Evolutionary conservation across 2,113 vertebrate genomes (phyloP), one percentile per base, ranked within the genome.

Genomic region (Malurus cyaneus): DNA sequence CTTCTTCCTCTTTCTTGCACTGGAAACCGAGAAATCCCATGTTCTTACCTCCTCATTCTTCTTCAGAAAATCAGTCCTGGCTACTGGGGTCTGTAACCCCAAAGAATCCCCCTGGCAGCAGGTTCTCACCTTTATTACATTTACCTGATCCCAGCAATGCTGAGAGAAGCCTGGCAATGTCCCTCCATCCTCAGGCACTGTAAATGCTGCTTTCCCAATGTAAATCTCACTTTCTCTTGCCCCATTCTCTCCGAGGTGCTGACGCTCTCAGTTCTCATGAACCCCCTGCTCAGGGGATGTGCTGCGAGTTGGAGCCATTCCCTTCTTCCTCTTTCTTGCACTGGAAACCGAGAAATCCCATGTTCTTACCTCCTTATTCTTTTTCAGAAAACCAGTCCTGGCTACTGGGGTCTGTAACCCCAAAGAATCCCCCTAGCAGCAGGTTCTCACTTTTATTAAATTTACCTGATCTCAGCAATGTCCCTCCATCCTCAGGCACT

Each of bases 231-330:
- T 42, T 17, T 1, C 9, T 39, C 1, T 28, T 36, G 36, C 36
- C 36, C 36, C 36, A 32, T 65, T 88, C 28, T 74, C 56, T 9
- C 71, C 42, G 25, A 83, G 88, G 79, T 14, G 88, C 49, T 98
- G 92, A n/a, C 96, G 14, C 88, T 98, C 93, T 83, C 89, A 4
- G n/a, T 98, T 91, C 97, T 98, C 92, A 46, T 97, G 86, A 98
- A 90, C 56, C 98, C 99, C 0, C 42, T 96, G 64, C 86, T 99
- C 93, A 96, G 80, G 96, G 97, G 96, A 6, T 2, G 50, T 23
- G 42, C 61, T 64, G 53, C 19, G 0, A 26, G 44, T 23, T 41
- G 46, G 12, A 70, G 25, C 50, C 71, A 2, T 57, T 56, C 50
- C 66, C 57, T 65, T 80, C 52, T 47, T 8, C 0, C 13, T 19